A percentile compares a stretch with the other conserved stretches of the same genome.
These are phyloP conservation scores for Achatina immaculata DNA, from an alignment of 1,140 invertebrate genomes.

Conservation along the genomic window DNA sequence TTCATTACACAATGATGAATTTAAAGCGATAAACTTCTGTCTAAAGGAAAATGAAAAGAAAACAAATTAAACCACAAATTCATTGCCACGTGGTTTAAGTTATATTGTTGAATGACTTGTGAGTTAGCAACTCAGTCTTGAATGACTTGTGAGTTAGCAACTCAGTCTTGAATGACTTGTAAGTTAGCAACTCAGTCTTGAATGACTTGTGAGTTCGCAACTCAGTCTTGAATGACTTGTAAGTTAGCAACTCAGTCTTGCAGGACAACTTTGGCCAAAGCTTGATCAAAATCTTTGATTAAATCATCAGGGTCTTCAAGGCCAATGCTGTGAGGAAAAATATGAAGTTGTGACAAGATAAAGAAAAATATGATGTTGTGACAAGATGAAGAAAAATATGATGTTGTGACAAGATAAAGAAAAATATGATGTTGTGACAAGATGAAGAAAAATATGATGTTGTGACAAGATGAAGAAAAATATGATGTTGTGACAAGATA, in stretches of 20 bases:
- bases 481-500: background rate
- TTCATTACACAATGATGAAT: too few species aligned
- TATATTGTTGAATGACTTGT: background rate
- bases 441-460: background rate
- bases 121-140: too few species aligned
- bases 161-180: too few species aligned
- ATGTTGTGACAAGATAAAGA: background rate
- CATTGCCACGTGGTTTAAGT: too few species aligned
- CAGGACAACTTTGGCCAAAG: constrained; percentile 70
- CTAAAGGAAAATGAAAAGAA: too few species aligned
- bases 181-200: too few species aligned
- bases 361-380: background rate
- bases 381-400: background rate
- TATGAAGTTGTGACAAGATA: background rate
- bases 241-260: background rate
- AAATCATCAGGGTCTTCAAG: constrained; percentile 89
- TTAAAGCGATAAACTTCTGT: too few species aligned
- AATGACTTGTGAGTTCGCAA: background rate
- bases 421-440: background rate
- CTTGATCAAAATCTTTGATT: constrained; percentile 86
- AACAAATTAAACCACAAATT: too few species aligned
- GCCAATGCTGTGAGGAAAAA: constrained; percentile 80
- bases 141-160: background rate
- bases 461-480: background rate
- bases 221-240: background rate